Conservation (phyloP, 2,797 vertebrate species). For the Molothrus aeneus region DNA sequence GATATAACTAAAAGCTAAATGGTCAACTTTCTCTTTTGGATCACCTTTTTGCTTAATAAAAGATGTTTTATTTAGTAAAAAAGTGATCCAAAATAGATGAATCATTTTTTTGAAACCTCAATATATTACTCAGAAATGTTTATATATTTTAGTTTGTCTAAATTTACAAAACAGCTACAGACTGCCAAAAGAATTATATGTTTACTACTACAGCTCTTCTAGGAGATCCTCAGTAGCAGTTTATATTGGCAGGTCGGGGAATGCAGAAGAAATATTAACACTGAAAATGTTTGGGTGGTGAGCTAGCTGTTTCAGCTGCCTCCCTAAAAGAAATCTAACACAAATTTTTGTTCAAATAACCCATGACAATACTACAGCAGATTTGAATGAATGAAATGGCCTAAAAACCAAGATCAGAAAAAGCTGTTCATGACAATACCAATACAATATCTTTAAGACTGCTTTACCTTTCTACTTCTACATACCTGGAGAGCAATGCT, state of each 20-base stretch:
- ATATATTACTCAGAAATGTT: not conserved
- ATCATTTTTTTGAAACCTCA: not conserved
- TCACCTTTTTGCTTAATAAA: not conserved
- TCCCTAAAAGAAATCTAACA: not conserved
- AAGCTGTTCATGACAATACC: not conserved
- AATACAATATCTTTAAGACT: too few species aligned
- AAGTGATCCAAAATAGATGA: not conserved
- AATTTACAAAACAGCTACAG: not conserved
- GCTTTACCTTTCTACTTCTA: not conserved
- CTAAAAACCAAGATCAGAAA: not conserved
- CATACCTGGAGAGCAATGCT: fast-evolving
- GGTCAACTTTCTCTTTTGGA: not conserved
- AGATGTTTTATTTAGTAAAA: not conserved
- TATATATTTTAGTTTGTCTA: not conserved
- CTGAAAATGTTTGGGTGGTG: not conserved
- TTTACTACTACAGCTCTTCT: not conserved
- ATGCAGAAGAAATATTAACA: not conserved
- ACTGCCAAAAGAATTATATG: not conserved
- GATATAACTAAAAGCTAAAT: not conserved
- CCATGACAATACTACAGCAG: not conserved
- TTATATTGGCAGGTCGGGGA: not conserved
- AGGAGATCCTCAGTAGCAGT: not conserved
- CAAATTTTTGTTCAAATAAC: not conserved
- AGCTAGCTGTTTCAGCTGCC: not conserved
- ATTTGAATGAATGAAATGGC: not conserved